Conservation (phyloP, 2,113 vertebrate genomes). For the Lepisosteus oculatus region DNA sequence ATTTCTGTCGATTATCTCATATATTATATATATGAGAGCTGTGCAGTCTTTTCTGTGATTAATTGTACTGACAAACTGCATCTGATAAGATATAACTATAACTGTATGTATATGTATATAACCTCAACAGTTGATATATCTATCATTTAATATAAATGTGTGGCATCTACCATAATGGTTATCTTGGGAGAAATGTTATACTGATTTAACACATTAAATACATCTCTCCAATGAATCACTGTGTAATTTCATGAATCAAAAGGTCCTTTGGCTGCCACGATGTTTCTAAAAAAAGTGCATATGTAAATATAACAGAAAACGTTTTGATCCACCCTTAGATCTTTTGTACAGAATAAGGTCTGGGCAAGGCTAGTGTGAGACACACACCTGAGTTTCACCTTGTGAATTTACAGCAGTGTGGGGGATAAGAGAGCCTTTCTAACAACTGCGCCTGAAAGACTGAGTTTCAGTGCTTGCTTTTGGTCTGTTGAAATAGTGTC, state of each 20-base stretch:
- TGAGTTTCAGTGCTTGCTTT: no score
- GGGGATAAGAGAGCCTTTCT: no score
- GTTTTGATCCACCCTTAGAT: no score
- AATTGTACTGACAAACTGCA: not conserved
- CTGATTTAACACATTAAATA: slow-evolving; percentile 28
- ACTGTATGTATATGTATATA: not conserved
- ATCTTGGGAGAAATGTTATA: slow-evolving; percentile 18
- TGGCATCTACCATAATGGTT: not conserved
- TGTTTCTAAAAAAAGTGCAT: slow-evolving; percentile 48
- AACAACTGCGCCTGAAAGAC: no score
- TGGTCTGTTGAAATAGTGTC: no score
- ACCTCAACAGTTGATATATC: not conserved
- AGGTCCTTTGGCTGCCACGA: slow-evolving; percentile 50
- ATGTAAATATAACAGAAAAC: no score
- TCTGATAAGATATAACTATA: not conserved
- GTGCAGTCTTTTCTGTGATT: not conserved
- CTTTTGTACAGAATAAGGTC: no score
- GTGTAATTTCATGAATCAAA: slow-evolving; percentile 61
- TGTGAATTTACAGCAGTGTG: no score
- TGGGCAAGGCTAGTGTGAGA: no score
- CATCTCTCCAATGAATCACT: slow-evolving; percentile 62
- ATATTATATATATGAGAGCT: not conserved
- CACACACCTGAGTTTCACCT: no score
- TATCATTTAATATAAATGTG: not conserved
- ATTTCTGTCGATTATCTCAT: not conserved